Conservation (phyloP, 2,888 invertebrate species). For the Drosophila cracens region DNA sequence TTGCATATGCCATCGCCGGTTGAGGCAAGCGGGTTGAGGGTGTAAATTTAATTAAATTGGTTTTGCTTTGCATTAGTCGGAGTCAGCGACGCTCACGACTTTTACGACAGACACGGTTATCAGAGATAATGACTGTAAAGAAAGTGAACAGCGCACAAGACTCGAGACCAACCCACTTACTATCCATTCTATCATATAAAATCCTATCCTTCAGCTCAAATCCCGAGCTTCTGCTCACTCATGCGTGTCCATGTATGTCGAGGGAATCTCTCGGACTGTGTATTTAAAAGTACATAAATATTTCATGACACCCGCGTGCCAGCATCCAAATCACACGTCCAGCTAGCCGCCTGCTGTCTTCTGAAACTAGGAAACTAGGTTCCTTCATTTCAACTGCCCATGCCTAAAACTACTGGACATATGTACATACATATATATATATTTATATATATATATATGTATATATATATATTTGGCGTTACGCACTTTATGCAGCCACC, state of each 20-base stretch:
- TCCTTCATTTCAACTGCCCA: slow-evolving; percentile 1
- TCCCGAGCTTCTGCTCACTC: slow-evolving; percentile 10
- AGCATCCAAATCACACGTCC: slow-evolving; percentile 20
- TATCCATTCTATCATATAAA: not conserved
- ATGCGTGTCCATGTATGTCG: not conserved
- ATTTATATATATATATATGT: not conserved
- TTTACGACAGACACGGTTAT: slow-evolving; percentile 9
- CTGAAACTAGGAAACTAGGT: not conserved
- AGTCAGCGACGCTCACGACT: slow-evolving; percentile 5
- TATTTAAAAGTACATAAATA: slow-evolving; percentile 53
- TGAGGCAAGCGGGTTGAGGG: not conserved
- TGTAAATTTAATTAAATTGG: slow-evolving; percentile 23
- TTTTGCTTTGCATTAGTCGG: slow-evolving; percentile 25
- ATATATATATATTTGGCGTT: not conserved
- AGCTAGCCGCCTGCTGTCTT: slow-evolving; percentile 1
- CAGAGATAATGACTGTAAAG: slow-evolving; percentile 1
- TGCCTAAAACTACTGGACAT: not conserved
- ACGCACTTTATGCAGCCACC: slow-evolving; percentile 15
- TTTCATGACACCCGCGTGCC: slow-evolving; percentile 42
- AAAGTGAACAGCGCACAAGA: not conserved
- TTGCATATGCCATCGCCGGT: slow-evolving; percentile 15
- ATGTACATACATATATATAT: not conserved
- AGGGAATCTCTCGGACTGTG: slow-evolving; percentile 7
- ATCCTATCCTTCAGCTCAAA: slow-evolving; percentile 3
- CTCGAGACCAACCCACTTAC: not conserved